Base-by-base conservation (phyloP, 2,797 vertebrate genomes). In the Amphiprion clarkii region DNA sequence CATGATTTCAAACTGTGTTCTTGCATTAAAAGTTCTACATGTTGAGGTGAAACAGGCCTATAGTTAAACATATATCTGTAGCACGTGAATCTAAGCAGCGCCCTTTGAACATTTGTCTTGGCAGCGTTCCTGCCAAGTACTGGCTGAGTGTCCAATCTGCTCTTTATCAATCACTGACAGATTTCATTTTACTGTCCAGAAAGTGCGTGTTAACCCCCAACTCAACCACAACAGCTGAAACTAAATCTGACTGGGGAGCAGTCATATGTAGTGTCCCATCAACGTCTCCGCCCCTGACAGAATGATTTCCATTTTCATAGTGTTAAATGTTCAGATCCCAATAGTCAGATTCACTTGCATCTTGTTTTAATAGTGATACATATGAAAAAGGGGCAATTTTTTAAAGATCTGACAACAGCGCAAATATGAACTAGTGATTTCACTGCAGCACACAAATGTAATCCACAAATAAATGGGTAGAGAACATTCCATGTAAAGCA, bases 31-130 rank as follows among this genome's bases (percentile, higher is more conserved):
- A 1, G 4, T 57, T 60, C 74, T 49, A 60, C 17, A 49, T 62
- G 2, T 57, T 85, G 62, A 90, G 25, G 54, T 66, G 58, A 76
- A 83, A 73, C 83, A 87, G 79, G 72, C 67, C 44, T 31, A 1
- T 39, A 29, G 66, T n/a, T 2, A 58, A 67, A 3, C 39, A 36
- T 51, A 31, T 51, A 61, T 82, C 63, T 71, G 23, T 2, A 66
- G 51, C 57, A 89, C 83, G 83, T 90, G 67, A 81, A 82, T 72
- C 69, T 61, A 42, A 62, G 33, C 76, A 58, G 79, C 71, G 19
- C 76, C 66, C 75, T 61, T 31, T 63, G 17, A 79, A 40, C 66
- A 71, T 90, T 90, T 87, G 33, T 81, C 60, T 85, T 91, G 87
- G 88, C 79, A 27, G 14, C 1, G n/a, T 36, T 64, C 21, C 59